Evolutionary conservation across 2,797 vertebrate genomes (phyloP).

Genomic region (Cuniculus paca): DNA sequence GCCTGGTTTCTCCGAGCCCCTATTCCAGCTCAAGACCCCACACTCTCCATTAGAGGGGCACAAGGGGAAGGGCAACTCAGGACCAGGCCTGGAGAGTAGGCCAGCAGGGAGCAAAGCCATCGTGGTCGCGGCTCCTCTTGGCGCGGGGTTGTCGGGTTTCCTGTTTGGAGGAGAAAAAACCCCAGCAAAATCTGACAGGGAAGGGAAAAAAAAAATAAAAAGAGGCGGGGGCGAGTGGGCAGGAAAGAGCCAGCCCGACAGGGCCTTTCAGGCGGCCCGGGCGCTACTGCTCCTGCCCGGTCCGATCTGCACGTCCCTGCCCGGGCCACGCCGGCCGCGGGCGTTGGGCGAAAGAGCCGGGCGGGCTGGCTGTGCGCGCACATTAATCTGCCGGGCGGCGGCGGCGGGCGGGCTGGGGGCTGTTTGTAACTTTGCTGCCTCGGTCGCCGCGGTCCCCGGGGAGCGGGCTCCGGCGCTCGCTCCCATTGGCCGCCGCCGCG

Average conservation of each 20-base stretch:
- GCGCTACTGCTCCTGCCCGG: not conserved
- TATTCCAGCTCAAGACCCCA: not conserved
- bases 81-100: not conserved
- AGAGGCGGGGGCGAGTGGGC: not conserved
- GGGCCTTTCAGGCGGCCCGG: slow-evolving; percentile 29
- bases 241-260: not conserved
- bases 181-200: slow-evolving; percentile 48
- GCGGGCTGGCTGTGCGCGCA: slow-evolving; percentile 74
- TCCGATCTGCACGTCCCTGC: not conserved
- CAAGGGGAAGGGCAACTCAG: slow-evolving; percentile 26
- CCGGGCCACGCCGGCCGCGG: slow-evolving; percentile 65
- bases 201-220: not conserved
- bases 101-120: not conserved
- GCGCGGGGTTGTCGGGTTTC: slow-evolving; percentile 67
- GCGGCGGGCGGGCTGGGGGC: slow-evolving; percentile 84
- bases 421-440: slow-evolving; percentile 93
- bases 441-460: slow-evolving; percentile 91
- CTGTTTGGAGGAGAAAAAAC: slow-evolving; percentile 60
- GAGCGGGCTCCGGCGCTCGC: slow-evolving; percentile 91
- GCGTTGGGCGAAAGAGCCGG: slow-evolving; percentile 65
- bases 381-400: slow-evolving; percentile 83
- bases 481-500: slow-evolving; percentile 94
- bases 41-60: not conserved
- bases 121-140: slow-evolving; percentile 39
- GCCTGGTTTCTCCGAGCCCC: slow-evolving; percentile 7